These are phyloP conservation scores for Apaloderma vittatum DNA, from an alignment of 2,113 vertebrate genomes.

Conservation along the genomic window DNA sequence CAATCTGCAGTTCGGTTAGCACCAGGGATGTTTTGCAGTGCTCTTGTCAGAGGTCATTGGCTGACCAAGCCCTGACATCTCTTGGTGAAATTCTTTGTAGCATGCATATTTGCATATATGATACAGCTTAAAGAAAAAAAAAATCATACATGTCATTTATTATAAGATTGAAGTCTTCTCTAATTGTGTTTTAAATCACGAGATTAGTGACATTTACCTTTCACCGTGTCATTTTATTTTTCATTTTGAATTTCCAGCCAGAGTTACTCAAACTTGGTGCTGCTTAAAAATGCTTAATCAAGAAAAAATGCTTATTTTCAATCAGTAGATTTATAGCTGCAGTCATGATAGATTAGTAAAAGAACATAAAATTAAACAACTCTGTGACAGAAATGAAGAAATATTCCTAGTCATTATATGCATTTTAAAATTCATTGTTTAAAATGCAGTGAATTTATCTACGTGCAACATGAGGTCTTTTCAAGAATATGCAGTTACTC, in stretches of 20 bases:
- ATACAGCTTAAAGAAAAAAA: not conserved
- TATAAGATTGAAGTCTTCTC: not conserved
- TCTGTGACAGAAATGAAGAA: constrained; percentile 45
- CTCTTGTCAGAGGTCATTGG: not conserved
- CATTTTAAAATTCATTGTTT: constrained; percentile 5
- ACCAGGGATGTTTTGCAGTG: not conserved
- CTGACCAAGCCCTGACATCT: not conserved
- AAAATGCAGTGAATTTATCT: constrained; percentile 10
- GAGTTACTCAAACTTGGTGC: not conserved
- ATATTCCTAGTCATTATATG: not conserved
- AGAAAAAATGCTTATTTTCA: constrained; percentile 26
- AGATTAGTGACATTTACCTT: constrained; percentile 38
- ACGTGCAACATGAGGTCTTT: not conserved
- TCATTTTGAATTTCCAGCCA: constrained; percentile 20
- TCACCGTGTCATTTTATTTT: not conserved
- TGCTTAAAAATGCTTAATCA: constrained; percentile 51
- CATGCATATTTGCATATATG: not conserved
- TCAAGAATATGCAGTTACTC: not conserved
- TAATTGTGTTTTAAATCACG: constrained; percentile 50
- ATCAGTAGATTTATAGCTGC: not conserved
- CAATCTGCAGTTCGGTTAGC: not conserved
- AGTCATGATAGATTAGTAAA: not conserved
- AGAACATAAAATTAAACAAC: not conserved
- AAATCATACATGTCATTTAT: not conserved
- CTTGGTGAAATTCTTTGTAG: not conserved